These are phyloP conservation scores for Syndactyla subalaris DNA, from an alignment of 2,797 vertebrate species.

Conservation along the genomic window DNA sequence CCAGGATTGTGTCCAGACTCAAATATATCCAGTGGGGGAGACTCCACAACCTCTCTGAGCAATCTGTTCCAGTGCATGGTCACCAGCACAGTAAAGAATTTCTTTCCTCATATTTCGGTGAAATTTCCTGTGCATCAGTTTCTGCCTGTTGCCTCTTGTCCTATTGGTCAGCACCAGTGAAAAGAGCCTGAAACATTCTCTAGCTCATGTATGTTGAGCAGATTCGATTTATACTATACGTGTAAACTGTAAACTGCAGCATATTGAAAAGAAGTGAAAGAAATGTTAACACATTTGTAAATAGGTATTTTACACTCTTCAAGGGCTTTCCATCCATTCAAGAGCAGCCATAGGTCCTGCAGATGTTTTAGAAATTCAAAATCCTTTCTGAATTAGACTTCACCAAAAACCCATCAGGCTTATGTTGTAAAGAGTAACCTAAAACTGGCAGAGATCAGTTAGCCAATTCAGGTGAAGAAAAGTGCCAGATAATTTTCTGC, in stretches of 20 bases:
- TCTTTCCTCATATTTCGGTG: not conserved
- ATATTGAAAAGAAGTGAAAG: not conserved
- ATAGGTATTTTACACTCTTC: not conserved
- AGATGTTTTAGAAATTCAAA: not conserved
- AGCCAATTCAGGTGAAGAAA: not conserved
- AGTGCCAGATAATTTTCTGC: not conserved
- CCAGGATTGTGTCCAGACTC: not conserved
- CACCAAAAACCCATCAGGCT: not conserved
- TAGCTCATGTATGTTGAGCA: not conserved
- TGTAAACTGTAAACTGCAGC: not conserved
- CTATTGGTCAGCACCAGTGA: rapidly evolving
- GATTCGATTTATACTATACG: rapidly evolving
- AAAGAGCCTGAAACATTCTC: not conserved
- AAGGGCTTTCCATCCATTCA: not conserved
- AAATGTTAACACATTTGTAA: not conserved
- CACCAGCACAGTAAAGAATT: not conserved
- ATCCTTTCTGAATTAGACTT: not conserved
- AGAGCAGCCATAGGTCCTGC: not conserved
- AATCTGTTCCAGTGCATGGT: not conserved
- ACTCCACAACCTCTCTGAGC: too few species aligned
- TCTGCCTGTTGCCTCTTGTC: not conserved
- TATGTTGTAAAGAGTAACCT: not conserved
- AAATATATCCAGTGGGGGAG: not conserved
- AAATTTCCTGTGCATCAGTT: not conserved
- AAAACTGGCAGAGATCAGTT: not conserved